A percentile compares a stretch with the other conserved stretches of the same genome.
phyloP scores from a whole-genome alignment of 2,113 vertebrate genomes.

The Capreolus pygargus region DNA sequence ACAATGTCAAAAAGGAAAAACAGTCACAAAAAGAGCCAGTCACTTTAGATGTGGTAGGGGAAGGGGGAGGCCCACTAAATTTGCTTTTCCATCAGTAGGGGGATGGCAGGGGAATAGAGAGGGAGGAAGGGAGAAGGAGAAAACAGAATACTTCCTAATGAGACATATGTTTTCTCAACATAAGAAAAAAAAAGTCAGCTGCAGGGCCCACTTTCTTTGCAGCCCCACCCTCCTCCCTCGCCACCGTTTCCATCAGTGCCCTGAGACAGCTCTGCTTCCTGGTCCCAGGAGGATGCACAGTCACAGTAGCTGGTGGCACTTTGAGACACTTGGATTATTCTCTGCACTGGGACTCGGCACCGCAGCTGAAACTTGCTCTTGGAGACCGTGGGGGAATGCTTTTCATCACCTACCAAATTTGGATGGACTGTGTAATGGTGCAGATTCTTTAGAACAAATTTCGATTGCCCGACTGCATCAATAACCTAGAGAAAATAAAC shows the following conservation, averaged over 20 bases:
- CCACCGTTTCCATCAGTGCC: not conserved
- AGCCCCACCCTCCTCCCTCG: not conserved
- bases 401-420: constrained; percentile 67
- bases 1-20: not conserved
- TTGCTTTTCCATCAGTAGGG: not conserved
- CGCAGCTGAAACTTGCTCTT: not conserved
- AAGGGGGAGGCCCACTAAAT: not conserved
- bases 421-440: constrained; percentile 34
- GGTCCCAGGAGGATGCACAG: not conserved
- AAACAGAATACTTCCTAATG: not conserved
- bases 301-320: not conserved
- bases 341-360: not conserved
- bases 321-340: not conserved
- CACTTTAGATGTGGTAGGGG: not conserved
- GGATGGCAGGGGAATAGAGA: not conserved
- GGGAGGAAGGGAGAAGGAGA: not conserved
- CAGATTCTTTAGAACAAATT: constrained; percentile 59
- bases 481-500: constrained; percentile 45
- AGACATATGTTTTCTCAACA: constrained; percentile 9
- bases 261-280: not conserved
- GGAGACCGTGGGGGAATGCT: not conserved
- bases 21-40: not conserved
- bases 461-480: not conserved
- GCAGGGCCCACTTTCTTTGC: not conserved
- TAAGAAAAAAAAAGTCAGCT: not conserved